Evolutionary conservation across 1,140 invertebrate genomes (phyloP).

Genomic region (Pachyrhynchus sulphureomaculatus): DNA sequence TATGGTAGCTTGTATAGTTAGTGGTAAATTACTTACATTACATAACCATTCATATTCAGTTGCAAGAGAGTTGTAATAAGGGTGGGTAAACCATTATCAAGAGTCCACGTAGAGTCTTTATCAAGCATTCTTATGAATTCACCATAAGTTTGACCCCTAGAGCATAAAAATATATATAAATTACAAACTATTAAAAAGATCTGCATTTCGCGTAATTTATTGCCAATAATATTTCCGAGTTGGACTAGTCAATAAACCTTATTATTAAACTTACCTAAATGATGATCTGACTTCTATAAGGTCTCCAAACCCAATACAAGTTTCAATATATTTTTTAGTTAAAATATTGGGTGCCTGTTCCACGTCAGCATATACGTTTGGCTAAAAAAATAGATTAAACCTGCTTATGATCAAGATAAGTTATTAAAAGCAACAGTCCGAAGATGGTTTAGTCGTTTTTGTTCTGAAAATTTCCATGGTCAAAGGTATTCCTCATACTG

Average conservation of each 20-base stretch:
- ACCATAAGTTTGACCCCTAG: constrained; percentile 71
- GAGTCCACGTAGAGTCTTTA: constrained; percentile 78
- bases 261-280: constrained; percentile 53
- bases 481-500: no score
- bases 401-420: no score
- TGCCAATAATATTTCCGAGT: no score
- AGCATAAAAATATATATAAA: background rate
- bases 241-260: no score
- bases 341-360: constrained; percentile 62
- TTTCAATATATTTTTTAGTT: constrained; percentile 65
- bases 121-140: constrained; percentile 89
- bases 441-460: no score
- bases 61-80: constrained; percentile 78
- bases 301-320: constrained; percentile 64
- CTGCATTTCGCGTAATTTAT: no score
- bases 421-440: no score
- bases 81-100: constrained; percentile 75
- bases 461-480: no score
- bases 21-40: constrained; percentile 56
- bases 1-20: no score
- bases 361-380: constrained; percentile 42
- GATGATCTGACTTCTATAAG: constrained; percentile 72
- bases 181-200: no score
- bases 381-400: constrained; percentile 21
- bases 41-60: constrained; percentile 82